Conservation (phyloP, 2,797 vertebrate species). For the Carduelis carduelis region DNA sequence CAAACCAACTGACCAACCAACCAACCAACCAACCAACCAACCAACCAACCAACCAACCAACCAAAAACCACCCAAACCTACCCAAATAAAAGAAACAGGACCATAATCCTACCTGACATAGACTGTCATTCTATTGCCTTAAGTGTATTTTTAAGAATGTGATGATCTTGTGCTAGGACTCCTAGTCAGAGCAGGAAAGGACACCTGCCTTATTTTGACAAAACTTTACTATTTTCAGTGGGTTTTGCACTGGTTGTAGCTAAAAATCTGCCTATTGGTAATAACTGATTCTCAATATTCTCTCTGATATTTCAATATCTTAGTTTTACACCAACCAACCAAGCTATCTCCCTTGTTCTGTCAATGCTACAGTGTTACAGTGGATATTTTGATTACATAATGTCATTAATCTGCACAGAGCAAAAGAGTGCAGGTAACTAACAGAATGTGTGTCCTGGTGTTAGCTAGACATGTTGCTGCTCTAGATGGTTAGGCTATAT, state of each 20-base stretch:
- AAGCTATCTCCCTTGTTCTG: not conserved
- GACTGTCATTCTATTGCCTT: not conserved
- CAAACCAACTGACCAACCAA: not conserved
- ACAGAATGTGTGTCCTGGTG: rapidly evolving
- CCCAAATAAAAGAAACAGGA: not conserved
- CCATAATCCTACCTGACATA: not conserved
- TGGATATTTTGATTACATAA: not conserved
- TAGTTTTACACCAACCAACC: not conserved
- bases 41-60: not conserved
- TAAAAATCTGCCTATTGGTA: not conserved
- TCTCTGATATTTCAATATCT: not conserved
- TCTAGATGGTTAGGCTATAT: not conserved
- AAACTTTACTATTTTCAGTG: not conserved
- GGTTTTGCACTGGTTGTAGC: not conserved
- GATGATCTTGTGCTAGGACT: not conserved
- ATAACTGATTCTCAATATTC: not conserved
- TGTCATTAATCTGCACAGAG: not conserved
- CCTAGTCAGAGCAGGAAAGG: not conserved
- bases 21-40: not conserved
- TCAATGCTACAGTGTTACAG: not conserved
- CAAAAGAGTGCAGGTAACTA: not conserved
- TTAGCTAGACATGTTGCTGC: not conserved
- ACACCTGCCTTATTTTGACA: not conserved
- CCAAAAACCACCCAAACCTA: not conserved
- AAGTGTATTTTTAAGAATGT: not conserved